phyloP scores from a whole-genome alignment of 2,888 invertebrate genomes.

The Dolichopus griseipennis region DNA sequence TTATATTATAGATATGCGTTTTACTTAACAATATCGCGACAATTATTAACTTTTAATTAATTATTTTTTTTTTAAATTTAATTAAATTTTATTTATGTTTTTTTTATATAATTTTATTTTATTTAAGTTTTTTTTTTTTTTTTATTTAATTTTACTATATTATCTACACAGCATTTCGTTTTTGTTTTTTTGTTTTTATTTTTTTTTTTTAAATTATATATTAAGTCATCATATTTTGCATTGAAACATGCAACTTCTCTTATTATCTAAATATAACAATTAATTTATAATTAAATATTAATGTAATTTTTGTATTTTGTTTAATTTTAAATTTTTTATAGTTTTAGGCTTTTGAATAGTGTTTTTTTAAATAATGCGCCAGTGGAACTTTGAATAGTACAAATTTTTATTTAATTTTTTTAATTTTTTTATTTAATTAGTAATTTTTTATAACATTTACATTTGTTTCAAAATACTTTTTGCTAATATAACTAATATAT shows the following conservation, averaged over 20 bases:
- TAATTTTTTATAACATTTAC: too few species aligned
- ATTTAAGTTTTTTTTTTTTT: background rate
- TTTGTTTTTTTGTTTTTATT: background rate
- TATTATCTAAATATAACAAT: background rate
- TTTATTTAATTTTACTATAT: background rate
- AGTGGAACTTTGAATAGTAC: background rate
- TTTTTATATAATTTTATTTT: background rate
- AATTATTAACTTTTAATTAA: background rate
- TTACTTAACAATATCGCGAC: background rate
- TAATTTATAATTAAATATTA: too few species aligned
- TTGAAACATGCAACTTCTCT: background rate
- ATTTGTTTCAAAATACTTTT: too few species aligned
- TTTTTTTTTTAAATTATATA: too few species aligned
- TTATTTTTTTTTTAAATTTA: background rate
- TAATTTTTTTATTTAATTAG: background rate
- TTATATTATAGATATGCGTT: background rate
- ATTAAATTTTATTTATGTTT: background rate
- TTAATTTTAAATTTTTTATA: too few species aligned
- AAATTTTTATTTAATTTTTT: background rate
- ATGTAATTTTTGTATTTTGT: too few species aligned
- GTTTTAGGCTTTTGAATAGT: too few species aligned
- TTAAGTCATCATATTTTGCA: background rate
- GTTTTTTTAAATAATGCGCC: background rate
- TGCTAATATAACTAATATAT: background rate
- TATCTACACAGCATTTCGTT: slow-evolving; percentile 4